These are phyloP conservation scores for Tenthredo livida DNA, from an alignment of 2,888 invertebrate species.

Conservation along the genomic window DNA sequence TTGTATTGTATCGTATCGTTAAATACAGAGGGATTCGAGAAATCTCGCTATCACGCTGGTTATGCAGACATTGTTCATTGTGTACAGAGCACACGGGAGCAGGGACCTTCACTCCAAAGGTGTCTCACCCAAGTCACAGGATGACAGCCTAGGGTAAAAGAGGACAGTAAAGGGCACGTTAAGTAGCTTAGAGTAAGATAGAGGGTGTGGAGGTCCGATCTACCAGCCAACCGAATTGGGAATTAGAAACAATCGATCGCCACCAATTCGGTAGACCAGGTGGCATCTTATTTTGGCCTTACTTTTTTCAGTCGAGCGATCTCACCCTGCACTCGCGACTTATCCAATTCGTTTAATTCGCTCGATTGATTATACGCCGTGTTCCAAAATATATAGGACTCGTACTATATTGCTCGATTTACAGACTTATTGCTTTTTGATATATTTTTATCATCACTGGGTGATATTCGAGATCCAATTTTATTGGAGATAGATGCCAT, in stretches of 20 bases:
- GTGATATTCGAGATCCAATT: background rate
- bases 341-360: background rate
- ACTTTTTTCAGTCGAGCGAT: conserved; percentile 6
- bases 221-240: conserved; percentile 28
- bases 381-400: background rate
- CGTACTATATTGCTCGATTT: too few relatives aligned
- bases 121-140: conserved; percentile 14
- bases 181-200: conserved; percentile 3
- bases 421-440: background rate
- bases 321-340: background rate
- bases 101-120: background rate
- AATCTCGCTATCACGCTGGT: background rate
- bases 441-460: background rate
- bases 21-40: background rate
- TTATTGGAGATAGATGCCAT: background rate
- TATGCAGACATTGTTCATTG: conserved; percentile 3
- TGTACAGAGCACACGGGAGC: background rate
- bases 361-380: background rate
- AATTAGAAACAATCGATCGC: conserved; percentile 30
- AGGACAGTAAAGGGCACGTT: background rate
- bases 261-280: background rate
- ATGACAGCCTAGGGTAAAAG: conserved; percentile 2
- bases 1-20: background rate
- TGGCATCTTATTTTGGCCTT: background rate
- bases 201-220: background rate